These are phyloP conservation scores for Eospalax fontanierii DNA, from an alignment of 2,797 vertebrate genomes.

Conservation along the genomic window DNA sequence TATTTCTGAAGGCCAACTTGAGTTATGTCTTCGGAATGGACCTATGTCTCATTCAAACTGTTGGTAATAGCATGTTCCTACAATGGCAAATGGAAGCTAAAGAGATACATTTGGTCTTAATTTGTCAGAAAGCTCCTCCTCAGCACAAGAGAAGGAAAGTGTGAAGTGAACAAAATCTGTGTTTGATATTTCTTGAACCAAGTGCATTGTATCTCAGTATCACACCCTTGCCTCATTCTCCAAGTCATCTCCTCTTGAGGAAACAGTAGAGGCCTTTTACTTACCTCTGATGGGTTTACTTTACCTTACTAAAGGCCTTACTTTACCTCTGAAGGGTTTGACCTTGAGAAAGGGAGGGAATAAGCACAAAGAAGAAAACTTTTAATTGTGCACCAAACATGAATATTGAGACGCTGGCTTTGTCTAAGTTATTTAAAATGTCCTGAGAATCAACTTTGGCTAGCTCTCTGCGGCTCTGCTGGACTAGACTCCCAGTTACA, in stretches of 20 bases:
- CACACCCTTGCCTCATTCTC: neutral
- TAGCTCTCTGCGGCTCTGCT: neutral
- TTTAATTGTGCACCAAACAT: neutral
- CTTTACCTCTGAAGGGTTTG: neutral
- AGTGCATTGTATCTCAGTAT: fast-evolving
- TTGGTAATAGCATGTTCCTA: neutral
- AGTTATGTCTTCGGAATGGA: neutral
- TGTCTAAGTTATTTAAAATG: neutral
- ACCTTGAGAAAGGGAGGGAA: neutral
- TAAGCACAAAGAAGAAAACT: neutral
- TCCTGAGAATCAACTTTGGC: neutral
- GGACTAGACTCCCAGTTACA: too few species aligned
- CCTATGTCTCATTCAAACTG: neutral
- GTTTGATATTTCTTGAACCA: neutral
- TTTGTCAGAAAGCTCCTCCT: neutral
- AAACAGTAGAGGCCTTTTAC: neutral
- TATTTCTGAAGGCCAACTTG: neutral
- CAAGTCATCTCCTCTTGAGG: neutral
- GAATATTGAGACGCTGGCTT: fast-evolving
- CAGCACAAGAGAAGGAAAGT: neutral
- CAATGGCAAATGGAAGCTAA: neutral
- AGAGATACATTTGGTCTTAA: neutral
- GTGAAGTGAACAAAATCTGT: fast-evolving
- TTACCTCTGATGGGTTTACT: neutral
- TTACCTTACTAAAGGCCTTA: neutral